These are phyloP conservation scores for Aramus guarauna DNA, from an alignment of 2,113 vertebrate species.

Conservation along the genomic window DNA sequence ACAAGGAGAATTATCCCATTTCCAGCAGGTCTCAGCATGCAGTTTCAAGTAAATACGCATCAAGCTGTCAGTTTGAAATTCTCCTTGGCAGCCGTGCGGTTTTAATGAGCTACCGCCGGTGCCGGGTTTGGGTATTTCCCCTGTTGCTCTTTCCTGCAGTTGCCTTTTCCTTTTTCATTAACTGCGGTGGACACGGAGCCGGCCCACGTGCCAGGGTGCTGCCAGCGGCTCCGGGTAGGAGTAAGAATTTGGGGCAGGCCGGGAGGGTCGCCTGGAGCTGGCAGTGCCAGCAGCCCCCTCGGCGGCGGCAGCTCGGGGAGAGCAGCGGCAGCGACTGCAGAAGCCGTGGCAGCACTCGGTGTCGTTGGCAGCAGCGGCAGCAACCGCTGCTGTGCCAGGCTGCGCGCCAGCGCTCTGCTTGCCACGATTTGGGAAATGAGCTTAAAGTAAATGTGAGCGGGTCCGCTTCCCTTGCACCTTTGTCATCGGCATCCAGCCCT, in stretches of 20 bases:
- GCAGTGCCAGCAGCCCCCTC: background rate
- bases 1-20: background rate
- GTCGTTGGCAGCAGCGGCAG: background rate
- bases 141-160: background rate
- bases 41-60: background rate
- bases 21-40: background rate
- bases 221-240: fast-evolving
- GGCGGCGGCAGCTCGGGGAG: background rate
- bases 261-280: background rate
- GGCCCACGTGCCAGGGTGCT: background rate
- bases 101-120: background rate
- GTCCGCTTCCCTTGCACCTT: background rate
- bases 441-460: background rate
- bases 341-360: background rate
- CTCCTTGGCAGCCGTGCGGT: background rate
- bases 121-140: background rate
- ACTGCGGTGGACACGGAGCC: background rate
- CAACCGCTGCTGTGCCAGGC: background rate
- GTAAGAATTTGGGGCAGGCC: background rate
- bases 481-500: background rate
- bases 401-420: background rate
- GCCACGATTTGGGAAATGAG: background rate
- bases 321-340: background rate
- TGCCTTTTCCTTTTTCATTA: background rate
- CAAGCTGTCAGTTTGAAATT: background rate